These are phyloP conservation scores for Aphelocoma californica DNA, from an alignment of 2,797 vertebrate species.

Conservation along the genomic window DNA sequence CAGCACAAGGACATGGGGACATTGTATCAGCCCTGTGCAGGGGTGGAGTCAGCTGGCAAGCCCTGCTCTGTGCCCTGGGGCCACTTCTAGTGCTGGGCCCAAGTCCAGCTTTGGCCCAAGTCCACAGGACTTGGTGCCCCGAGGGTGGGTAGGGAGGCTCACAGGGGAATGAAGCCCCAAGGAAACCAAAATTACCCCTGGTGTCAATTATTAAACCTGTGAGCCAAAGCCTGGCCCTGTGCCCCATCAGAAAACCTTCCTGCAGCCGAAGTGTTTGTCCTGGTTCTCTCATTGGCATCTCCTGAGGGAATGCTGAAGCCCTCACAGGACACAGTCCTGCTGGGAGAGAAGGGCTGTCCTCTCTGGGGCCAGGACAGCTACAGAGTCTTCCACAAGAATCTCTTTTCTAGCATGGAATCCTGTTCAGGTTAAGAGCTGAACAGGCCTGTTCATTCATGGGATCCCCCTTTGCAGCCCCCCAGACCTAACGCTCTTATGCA, in stretches of 20 bases:
- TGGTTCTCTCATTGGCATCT: accelerated
- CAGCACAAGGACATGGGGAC: not conserved
- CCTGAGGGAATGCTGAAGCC: not conserved
- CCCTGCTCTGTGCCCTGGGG: not conserved
- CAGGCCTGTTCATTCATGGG: not conserved
- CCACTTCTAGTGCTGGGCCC: accelerated
- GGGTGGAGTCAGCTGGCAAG: accelerated
- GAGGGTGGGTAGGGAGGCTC: not conserved
- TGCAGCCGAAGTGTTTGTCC: not conserved
- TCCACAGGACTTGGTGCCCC: not conserved
- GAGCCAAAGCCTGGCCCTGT: not conserved
- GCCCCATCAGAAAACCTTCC: not conserved
- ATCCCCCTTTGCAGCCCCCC: accelerated
- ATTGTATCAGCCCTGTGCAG: accelerated
- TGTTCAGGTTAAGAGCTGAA: not conserved
- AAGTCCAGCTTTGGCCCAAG: not conserved
- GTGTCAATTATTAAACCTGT: not conserved
- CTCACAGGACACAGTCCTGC: accelerated
- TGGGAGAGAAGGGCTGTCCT: not conserved
- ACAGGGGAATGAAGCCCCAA: accelerated
- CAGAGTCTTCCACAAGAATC: not conserved
- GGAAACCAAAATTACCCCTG: not conserved
- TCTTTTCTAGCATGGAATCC: not conserved
- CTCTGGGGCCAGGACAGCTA: accelerated
- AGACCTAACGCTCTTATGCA: accelerated